Evolutionary conservation across 2,113 vertebrate species (phyloP), one percentile per base, ranked within the genome.

Genomic region (Pseudolaguvia tuberculata): DNA sequence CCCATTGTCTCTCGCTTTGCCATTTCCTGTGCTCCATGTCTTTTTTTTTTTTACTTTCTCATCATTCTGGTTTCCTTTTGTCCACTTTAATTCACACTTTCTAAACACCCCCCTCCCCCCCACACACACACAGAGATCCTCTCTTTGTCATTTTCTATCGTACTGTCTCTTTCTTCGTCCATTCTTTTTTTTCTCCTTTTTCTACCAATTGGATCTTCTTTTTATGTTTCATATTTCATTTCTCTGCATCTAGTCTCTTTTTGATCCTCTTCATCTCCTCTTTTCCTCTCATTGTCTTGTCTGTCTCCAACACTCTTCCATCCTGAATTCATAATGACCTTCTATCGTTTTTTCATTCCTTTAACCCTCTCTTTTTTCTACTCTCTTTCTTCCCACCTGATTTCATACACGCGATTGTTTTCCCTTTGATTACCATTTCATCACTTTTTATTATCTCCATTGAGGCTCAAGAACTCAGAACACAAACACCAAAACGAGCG

Each of bases 81-180:
- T 66, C 21, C 9, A 18, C 21, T 58, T 14, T 59, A 5, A 29
- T 14, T 58, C 57, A 29, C 25, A 15, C n/a, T 59, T 17, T 31
- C 17, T 15, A 27, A 6, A 39, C 62, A 17, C 27, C 57, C 51
- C 18, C n/a, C 20, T 48, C 57, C 31, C 42, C 50, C 42, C 27
- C 18, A 61, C 42, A 18, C 70, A 31, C 57, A 23, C 57, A 45
- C 42, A 13, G 7, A 42, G 8, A 42, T 42, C 51, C 23, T 15
- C 13, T 42, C 23, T 17, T 23, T 12, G 25, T 23, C 12, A 21
- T 39, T 29, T 39, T 25, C 23, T 27, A 21, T 80, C 23, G 23
- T 20, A 25, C 71, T 57, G 23, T 12, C 5, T 78, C 76, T 58
- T 78, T 31, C 72, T 74, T 70, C 79, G 5, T 6, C 51, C n/a